A percentile compares a stretch with the other conserved stretches of the same genome.
Conservation (phyloP, 2,113 vertebrate genomes). For the Trogon surrucura region DNA sequence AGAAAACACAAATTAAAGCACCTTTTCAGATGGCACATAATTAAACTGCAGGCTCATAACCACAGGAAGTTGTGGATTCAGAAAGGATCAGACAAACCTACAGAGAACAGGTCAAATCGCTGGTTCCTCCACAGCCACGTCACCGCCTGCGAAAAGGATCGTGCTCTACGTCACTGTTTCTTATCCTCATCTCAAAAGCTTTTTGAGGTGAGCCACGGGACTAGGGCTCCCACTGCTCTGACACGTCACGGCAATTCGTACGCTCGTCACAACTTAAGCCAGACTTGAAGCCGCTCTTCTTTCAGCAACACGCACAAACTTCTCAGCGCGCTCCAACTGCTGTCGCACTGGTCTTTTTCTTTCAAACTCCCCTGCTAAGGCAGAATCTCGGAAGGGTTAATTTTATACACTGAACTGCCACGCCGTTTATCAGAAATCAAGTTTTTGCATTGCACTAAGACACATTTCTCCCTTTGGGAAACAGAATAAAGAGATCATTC, state of each 20-base stretch:
- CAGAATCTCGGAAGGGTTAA: not conserved
- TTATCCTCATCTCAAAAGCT: not conserved
- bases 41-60: not conserved
- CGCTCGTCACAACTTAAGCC: not conserved
- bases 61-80: not conserved
- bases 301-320: not conserved
- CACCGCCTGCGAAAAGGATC: rapidly evolving
- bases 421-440: not conserved
- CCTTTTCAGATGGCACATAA: not conserved
- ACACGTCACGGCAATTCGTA: not conserved
- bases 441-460: not conserved
- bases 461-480: not conserved
- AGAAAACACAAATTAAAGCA: not conserved
- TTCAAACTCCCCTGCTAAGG: not conserved
- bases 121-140: rapidly evolving
- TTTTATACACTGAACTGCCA: not conserved
- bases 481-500: not conserved
- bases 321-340: not conserved
- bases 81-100: not conserved
- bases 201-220: not conserved
- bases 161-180: not conserved
- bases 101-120: not conserved
- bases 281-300: not conserved
- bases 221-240: not conserved
- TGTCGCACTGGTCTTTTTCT: rapidly evolving